phyloP scores from a whole-genome alignment of 2,888 invertebrate species.

The Metellina segmentata region DNA sequence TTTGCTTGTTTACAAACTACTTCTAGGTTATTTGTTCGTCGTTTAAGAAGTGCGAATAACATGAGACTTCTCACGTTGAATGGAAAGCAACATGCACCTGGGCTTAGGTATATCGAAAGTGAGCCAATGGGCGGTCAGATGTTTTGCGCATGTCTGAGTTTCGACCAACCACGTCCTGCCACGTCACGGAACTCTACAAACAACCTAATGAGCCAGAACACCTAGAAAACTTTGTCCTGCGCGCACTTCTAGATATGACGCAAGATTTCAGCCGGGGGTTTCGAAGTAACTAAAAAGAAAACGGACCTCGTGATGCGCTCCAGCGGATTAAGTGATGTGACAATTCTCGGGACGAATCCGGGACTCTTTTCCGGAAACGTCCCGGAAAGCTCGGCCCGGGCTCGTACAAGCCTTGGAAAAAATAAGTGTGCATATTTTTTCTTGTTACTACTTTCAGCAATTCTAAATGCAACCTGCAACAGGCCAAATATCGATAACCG shows the following conservation, averaged over 20 bases:
- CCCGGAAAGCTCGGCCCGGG: too few relatives aligned
- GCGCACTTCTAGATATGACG: conserved; percentile 24
- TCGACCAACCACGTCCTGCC: neutral
- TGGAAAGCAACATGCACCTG: conserved; percentile 51
- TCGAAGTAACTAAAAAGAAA: conserved; percentile 32
- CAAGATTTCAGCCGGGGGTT: conserved; percentile 50
- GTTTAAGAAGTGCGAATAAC: conserved; percentile 43
- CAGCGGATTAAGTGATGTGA: neutral
- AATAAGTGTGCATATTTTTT: too few relatives aligned
- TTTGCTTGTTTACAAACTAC: conserved; percentile 14
- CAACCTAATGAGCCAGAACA: conserved; percentile 24
- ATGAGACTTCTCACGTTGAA: conserved; percentile 46
- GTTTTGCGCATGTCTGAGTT: conserved; percentile 13
- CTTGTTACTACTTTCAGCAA: too few relatives aligned
- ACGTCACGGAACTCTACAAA: conserved; percentile 35
- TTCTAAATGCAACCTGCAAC: too few relatives aligned
- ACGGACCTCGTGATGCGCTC: neutral
- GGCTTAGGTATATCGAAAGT: conserved; percentile 33
- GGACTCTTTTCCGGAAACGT: too few relatives aligned
- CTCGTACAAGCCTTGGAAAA: too few relatives aligned
- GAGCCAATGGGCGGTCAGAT: conserved; percentile 22
- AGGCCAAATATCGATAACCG: too few relatives aligned
- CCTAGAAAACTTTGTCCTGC: conserved; percentile 35
- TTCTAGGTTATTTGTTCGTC: conserved; percentile 21
- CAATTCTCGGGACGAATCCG: neutral